Percentiles rank a stretch among this genome's conserved stretches.
These are phyloP conservation scores for Neodontobutis hainanensis DNA, from an alignment of 2,113 vertebrate genomes.

Conservation along the genomic window DNA sequence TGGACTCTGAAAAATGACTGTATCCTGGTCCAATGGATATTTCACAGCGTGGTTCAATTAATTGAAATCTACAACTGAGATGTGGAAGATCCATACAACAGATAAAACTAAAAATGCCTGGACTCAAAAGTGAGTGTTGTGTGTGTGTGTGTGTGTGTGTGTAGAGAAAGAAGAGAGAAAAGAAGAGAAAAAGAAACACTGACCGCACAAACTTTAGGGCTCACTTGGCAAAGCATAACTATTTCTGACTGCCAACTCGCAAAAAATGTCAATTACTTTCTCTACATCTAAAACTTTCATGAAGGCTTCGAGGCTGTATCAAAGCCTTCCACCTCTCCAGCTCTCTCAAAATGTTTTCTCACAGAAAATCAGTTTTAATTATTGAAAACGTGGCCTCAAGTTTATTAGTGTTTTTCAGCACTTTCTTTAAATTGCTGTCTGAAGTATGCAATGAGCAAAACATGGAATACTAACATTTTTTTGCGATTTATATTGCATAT, in stretches of 20 bases:
- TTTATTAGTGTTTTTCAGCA: constrained; percentile 70
- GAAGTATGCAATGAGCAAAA: constrained; percentile 50
- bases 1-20: constrained; percentile 53
- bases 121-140: constrained; percentile 15
- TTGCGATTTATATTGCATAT: not conserved
- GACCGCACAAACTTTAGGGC: constrained; percentile 62
- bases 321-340: constrained; percentile 69
- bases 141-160: not conserved
- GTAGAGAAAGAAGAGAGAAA: constrained; percentile 12
- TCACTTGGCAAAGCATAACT: constrained; percentile 62
- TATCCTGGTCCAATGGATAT: constrained; percentile 62
- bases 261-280: constrained; percentile 76
- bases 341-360: constrained; percentile 67
- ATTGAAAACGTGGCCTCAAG: constrained; percentile 64
- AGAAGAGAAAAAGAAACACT: constrained; percentile 31
- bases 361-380: constrained; percentile 72
- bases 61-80: constrained; percentile 64
- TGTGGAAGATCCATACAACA: constrained; percentile 59
- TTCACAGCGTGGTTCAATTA: constrained; percentile 65
- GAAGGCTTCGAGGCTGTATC: constrained; percentile 72
- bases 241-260: constrained; percentile 71
- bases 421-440: constrained; percentile 64
- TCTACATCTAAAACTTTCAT: constrained; percentile 75
- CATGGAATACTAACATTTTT: constrained; percentile 60
- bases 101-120: constrained; percentile 52